Evolutionary conservation across 2,797 vertebrate species (phyloP).

Genomic region (Sebastes hopkinsi): DNA sequence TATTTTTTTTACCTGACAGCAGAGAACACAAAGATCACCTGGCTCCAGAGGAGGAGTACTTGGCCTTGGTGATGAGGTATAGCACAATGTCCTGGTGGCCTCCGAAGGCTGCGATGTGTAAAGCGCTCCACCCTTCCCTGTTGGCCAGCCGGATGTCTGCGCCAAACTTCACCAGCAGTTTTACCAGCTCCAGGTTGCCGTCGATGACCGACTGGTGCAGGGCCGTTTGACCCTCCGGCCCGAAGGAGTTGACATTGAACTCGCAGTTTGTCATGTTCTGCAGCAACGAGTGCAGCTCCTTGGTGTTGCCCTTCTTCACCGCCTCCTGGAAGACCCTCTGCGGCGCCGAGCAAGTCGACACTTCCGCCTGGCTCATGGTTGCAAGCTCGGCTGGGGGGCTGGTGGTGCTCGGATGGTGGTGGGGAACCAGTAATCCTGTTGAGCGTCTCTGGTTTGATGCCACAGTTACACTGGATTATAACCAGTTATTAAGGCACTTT

Average conservation of each 20-base stretch:
- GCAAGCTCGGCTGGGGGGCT: slow-evolving; percentile 57
- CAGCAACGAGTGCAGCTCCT: slow-evolving; percentile 95
- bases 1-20: slow-evolving; percentile 77
- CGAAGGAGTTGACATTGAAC: slow-evolving; percentile 99
- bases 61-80: slow-evolving; percentile 99
- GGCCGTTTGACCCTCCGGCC: slow-evolving; percentile 97
- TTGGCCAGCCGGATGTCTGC: slow-evolving; percentile 97
- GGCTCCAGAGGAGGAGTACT: slow-evolving; percentile 92
- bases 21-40: slow-evolving; percentile 85
- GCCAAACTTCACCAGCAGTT: slow-evolving; percentile 97
- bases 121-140: slow-evolving; percentile 97
- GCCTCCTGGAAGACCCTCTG: slow-evolving; percentile 97
- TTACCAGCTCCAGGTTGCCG: slow-evolving; percentile 98
- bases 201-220: slow-evolving; percentile 98
- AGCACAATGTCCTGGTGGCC: slow-evolving; percentile 99
- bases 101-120: slow-evolving; percentile 98
- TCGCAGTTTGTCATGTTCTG: slow-evolving; percentile 98
- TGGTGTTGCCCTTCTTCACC: slow-evolving; percentile 95
- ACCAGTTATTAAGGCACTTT: slow-evolving; percentile 73
- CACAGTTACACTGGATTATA: slow-evolving; percentile 66
- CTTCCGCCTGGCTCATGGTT: slow-evolving; percentile 95
- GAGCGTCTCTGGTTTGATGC: slow-evolving; percentile 66
- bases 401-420: not conserved
- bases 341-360: slow-evolving; percentile 91
- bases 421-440: slow-evolving; percentile 69